Conservation (phyloP, 2,797 vertebrate genomes). For the Leptoclinus maculatus region DNA sequence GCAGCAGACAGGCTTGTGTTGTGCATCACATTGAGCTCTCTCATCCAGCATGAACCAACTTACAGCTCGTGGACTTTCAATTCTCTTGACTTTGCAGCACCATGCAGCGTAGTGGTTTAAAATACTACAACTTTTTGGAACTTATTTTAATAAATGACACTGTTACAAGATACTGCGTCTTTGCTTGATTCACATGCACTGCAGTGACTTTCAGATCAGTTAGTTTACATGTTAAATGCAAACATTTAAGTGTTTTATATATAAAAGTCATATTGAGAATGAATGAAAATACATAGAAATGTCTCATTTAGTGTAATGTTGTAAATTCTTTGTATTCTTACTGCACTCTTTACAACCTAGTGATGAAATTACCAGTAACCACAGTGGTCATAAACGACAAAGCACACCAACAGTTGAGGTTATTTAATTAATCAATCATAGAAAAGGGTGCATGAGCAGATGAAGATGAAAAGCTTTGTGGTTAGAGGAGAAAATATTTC, state of each 20-base stretch:
- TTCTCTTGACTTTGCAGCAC: conserved; percentile 38
- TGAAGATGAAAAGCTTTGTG: conserved; percentile 28
- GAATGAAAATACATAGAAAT: background rate
- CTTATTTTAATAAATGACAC: conserved; percentile 70
- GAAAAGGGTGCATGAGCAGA: conserved; percentile 46
- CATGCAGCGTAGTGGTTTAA: conserved; percentile 23
- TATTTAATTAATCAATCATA: conserved; percentile 56
- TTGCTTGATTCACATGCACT: background rate
- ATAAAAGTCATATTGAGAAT: background rate
- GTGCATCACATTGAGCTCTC: conserved; percentile 21
- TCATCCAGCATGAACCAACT: conserved; percentile 40
- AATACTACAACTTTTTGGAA: conserved; percentile 36
- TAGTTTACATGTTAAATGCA: background rate
- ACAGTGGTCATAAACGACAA: background rate
- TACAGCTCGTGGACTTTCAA: conserved; percentile 13
- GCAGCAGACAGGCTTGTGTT: conserved; percentile 27
- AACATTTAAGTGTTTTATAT: background rate
- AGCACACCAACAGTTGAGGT: conserved; percentile 6
- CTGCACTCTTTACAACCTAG: background rate
- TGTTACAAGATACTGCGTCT: conserved; percentile 35
- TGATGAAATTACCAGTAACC: background rate
- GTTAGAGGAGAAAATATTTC: conserved; percentile 57
- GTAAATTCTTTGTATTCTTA: background rate
- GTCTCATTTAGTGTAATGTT: background rate
- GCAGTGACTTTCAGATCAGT: background rate